Evolutionary conservation across 2,888 invertebrate species (phyloP).

Genomic region (Morinoia aosen): DNA sequence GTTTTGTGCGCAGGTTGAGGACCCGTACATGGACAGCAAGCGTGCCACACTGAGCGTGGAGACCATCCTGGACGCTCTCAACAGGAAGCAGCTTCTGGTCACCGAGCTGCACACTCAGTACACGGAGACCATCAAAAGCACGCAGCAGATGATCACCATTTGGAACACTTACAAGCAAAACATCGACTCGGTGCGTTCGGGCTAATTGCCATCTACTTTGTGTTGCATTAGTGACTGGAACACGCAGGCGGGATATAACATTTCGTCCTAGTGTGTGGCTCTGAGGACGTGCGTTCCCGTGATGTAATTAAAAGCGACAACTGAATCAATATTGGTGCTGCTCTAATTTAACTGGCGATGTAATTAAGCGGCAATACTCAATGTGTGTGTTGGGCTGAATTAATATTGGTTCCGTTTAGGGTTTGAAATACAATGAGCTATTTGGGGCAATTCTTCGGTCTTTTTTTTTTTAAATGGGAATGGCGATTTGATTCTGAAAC

Average conservation of each 20-base stretch:
- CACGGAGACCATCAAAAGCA: constrained; percentile 77
- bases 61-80: constrained; percentile 79
- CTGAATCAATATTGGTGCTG: background rate
- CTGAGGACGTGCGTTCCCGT: background rate
- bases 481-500: background rate
- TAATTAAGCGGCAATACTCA: too few relatives aligned
- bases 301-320: background rate
- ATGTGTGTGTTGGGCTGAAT: too few relatives aligned
- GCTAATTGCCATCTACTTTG: background rate
- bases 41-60: constrained; percentile 80
- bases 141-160: constrained; percentile 73
- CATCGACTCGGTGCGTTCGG: constrained; percentile 22
- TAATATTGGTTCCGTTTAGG: background rate
- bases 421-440: background rate
- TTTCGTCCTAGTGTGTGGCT: background rate
- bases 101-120: constrained; percentile 81
- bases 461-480: background rate
- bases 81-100: constrained; percentile 78
- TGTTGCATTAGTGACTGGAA: background rate
- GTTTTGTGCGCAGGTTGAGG: constrained; percentile 75
- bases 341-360: too few relatives aligned
- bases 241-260: background rate
- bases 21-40: constrained; percentile 80
- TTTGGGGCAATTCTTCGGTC: background rate
- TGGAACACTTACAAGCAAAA: constrained; percentile 74